Percentiles rank a stretch among this genome's conserved stretches.
These are phyloP conservation scores for Melopsittacus undulatus DNA, from an alignment of 2,797 vertebrate genomes.

Conservation along the genomic window DNA sequence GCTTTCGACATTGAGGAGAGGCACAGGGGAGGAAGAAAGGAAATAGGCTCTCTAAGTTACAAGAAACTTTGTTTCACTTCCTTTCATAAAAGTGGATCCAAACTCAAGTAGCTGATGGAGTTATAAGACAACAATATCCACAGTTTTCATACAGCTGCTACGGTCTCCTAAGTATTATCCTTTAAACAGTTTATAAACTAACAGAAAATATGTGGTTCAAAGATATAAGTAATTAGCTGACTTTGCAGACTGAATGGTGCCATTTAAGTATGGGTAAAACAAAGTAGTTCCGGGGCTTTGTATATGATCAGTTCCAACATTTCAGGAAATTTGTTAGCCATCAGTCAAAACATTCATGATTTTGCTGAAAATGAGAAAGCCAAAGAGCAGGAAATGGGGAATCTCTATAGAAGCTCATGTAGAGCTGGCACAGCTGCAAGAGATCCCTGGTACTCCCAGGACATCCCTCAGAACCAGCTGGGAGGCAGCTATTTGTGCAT, in stretches of 20 bases:
- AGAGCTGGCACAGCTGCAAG: not conserved
- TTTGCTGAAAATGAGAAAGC: not conserved
- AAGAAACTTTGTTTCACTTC: not conserved
- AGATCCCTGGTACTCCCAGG: not conserved
- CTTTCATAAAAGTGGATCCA: not conserved
- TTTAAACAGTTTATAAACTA: not conserved
- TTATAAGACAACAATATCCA: not conserved
- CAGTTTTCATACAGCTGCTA: not conserved
- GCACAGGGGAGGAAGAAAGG: not conserved
- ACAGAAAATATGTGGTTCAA: not conserved
- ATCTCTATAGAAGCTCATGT: not conserved
- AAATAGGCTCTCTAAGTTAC: not conserved
- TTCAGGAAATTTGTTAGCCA: not conserved
- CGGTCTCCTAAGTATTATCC: not conserved
- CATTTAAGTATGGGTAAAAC: not conserved
- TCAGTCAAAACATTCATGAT: not conserved
- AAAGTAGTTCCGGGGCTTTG: not conserved
- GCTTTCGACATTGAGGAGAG: not conserved
- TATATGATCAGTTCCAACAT: not conserved
- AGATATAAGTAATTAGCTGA: not conserved
- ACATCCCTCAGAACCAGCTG: not conserved
- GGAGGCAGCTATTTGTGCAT: rapidly evolving
- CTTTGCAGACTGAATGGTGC: not conserved
- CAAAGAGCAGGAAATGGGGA: not conserved
- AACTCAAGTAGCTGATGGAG: not conserved